These are phyloP conservation scores for Zele albiditarsus DNA, from an alignment of 2,888 invertebrate species.

Conservation along the genomic window DNA sequence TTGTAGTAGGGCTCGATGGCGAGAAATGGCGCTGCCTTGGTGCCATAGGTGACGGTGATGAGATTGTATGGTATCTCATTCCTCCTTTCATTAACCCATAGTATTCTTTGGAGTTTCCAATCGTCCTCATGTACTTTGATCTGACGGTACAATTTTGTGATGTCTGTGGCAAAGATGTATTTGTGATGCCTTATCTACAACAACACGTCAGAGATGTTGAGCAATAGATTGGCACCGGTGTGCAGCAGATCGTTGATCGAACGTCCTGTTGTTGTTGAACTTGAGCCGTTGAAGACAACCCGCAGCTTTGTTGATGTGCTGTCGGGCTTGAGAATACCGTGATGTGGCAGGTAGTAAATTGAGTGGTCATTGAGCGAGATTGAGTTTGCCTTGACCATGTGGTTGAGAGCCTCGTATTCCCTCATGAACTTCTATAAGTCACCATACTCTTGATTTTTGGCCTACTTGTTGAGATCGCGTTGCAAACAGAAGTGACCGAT, in stretches of 20 bases:
- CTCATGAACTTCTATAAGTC: not conserved
- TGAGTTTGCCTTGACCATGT: not conserved
- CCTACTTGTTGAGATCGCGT: not conserved
- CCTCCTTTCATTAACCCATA: not conserved
- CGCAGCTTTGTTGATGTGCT: constrained; percentile 10
- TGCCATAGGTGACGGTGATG: constrained; percentile 7
- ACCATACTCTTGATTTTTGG: not conserved
- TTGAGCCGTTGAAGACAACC: constrained; percentile 20
- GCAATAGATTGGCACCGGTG: not conserved
- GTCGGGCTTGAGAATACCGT: not conserved
- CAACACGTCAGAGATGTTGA: not conserved
- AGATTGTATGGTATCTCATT: not conserved
- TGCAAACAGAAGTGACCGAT: not conserved
- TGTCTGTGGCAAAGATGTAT: constrained; percentile 14
- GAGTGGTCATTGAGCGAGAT: not conserved
- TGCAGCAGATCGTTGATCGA: not conserved
- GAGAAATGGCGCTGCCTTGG: not conserved
- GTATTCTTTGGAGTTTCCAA: not conserved
- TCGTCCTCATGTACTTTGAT: constrained; percentile 17
- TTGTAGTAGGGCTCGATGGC: not conserved
- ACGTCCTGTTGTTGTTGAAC: not conserved
- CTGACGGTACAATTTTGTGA: constrained; percentile 23
- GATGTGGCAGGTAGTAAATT: not conserved
- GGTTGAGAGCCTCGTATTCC: not conserved
- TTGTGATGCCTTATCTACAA: not conserved